These are phyloP conservation scores for western clawed frog (Xenopus tropicalis) DNA, from an alignment of 2,113 vertebrate species.

Conservation along the genomic window UCB_Xtro_10.0 CM004443.2:57351001-57351500, in stretches of 20 bases:
- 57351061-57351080: background rate
- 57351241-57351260: background rate
- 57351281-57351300: conserved; percentile 18
- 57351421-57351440: conserved; percentile 30
- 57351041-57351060: no score
- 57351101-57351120: background rate
- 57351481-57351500: no score
- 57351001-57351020: no score
- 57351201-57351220: conserved; percentile 6
- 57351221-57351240: conserved; percentile 3
- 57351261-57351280: conserved; percentile 30
- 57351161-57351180: background rate
- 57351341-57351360: conserved; percentile 21
- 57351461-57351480: conserved; percentile 2
- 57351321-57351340: conserved; percentile 41
- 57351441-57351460: conserved; percentile 39
- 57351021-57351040: no score
- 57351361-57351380: conserved; percentile 26
- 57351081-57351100: conserved; percentile 20
- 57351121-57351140: conserved; percentile 8
- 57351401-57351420: conserved; percentile 27
- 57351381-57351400: conserved; percentile 42
- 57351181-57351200: conserved; percentile 15
- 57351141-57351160: conserved; percentile 20
- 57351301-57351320: conserved; percentile 33